Percentiles rank a stretch among this genome's conserved stretches.
Evolutionary conservation across 2,113 vertebrate genomes (phyloP).

Genomic region (Girardinichthys multiradiatus): DNA sequence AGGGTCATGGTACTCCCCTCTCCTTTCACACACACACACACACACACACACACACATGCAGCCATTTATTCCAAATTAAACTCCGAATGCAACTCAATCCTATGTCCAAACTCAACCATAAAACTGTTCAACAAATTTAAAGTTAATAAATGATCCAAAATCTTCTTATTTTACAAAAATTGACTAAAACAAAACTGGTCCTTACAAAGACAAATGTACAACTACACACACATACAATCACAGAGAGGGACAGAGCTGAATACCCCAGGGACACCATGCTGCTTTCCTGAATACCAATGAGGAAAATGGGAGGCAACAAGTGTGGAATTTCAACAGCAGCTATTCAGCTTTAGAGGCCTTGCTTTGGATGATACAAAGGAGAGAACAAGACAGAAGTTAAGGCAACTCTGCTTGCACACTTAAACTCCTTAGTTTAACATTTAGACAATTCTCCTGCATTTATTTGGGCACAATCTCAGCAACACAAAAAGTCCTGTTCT

Average conservation of each 20-base stretch:
- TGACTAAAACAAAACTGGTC: background rate
- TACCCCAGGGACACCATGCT: constrained; percentile 39
- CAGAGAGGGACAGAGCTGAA: constrained; percentile 22
- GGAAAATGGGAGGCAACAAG: constrained; percentile 29
- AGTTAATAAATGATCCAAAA: background rate
- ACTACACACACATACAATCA: constrained; percentile 24
- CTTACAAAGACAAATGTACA: constrained; percentile 1
- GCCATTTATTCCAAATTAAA: background rate
- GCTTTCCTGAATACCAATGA: constrained; percentile 61
- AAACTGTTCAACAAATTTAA: background rate
- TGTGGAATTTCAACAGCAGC: constrained; percentile 44
- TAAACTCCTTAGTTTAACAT: background rate
- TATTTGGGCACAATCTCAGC: background rate
- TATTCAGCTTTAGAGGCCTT: constrained; percentile 20
- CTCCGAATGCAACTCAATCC: background rate
- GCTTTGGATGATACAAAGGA: background rate
- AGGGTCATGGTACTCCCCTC: constrained; percentile 38
- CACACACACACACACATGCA: constrained; percentile 10
- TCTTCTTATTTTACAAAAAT: background rate
- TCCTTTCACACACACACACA: constrained; percentile 20
- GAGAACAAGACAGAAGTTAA: background rate
- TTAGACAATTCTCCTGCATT: background rate
- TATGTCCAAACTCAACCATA: background rate
- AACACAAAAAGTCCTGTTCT: background rate
- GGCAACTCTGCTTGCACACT: background rate